Evolutionary conservation across 2,113 vertebrate genomes (phyloP), one percentile per base, ranked within the genome.

Genomic region (Tychaedon coryphoeus): DNA sequence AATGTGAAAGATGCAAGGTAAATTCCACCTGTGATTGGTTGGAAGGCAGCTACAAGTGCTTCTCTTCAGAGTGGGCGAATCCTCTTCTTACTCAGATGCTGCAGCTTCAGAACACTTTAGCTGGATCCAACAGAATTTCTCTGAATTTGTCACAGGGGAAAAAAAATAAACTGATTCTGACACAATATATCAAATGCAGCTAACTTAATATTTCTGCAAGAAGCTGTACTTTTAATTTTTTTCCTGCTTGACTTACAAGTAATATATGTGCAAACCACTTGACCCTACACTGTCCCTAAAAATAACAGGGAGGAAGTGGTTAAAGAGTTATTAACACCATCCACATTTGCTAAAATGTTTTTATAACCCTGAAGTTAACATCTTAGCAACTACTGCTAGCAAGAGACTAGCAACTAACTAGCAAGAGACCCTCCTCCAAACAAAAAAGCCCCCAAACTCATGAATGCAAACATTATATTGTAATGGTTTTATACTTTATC

Each of bases 221-320:
- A 50, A 76, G 47, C 18, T 67, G 17, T 26, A 38, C 31, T 38
- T 86, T 43, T 7, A 61, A 22, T 70, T 74, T 47, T 10, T 85
- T 47, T 66, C 29, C 38, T 66, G 16, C 64, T 80, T 80, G 28
- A 84, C 23, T 80, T 81, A 60, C 1, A 64, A 60, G 48, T 42
- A 69, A 54, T 75, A 15, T 24, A 64, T 22, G 4, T 58, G 22
- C 45, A 48, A 33, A 70, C 11, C 26, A 48, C 40, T 34, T 90
- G 69, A 80, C 24, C 73, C 57, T 23, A 45, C 47, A 60, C 19
- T 40, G 48, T 60, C 61, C 50, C 83, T 86, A 90, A 95, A 95
- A 92, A 65, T 93, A 82, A 75, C 48, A 48, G 34, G 12, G 26
- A 86, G 83, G 90, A 97, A 93, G 91, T 93, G 86, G 90, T 88